Evolutionary conservation across 2,888 invertebrate genomes (phyloP).

Genomic region (Diplazon laetatorius): DNA sequence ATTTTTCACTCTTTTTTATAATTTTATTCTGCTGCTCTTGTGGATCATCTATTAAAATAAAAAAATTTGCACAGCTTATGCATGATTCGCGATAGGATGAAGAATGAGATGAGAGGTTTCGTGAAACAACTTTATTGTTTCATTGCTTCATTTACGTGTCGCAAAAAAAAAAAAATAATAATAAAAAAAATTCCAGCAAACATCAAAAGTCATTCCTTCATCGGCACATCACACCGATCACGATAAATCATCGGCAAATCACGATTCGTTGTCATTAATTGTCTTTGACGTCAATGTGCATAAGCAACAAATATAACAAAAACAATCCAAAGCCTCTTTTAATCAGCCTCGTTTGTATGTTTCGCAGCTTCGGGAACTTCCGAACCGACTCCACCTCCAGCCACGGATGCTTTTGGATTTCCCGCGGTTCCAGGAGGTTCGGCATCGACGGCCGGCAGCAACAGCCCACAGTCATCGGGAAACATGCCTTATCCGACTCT

Average conservation of each 20-base stretch:
- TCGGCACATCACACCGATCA: slow-evolving; percentile 4
- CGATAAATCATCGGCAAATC: not conserved
- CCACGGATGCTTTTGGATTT: slow-evolving; percentile 71
- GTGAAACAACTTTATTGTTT: not conserved
- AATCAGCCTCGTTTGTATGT: slow-evolving; percentile 31
- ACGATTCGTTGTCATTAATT: slow-evolving; percentile 7
- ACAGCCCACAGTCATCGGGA: slow-evolving; percentile 24
- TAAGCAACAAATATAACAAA: not conserved
- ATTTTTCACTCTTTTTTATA: not conserved
- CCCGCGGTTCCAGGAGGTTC: slow-evolving; percentile 71
- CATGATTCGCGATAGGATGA: slow-evolving; percentile 5
- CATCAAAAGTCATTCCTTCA: slow-evolving; percentile 8
- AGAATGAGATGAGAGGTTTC: slow-evolving; percentile 58
- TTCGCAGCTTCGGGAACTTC: slow-evolving; percentile 47
- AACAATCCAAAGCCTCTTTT: not conserved
- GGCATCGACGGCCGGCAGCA: slow-evolving; percentile 1
- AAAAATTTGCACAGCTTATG: slow-evolving; percentile 40
- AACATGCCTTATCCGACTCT: slow-evolving; percentile 64
- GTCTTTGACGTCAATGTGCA: slow-evolving; percentile 24
- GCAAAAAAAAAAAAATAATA: no score
- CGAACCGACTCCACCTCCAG: slow-evolving; percentile 67
- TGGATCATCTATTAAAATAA: slow-evolving; percentile 26
- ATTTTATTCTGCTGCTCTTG: slow-evolving; percentile 29
- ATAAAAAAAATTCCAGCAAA: not conserved
- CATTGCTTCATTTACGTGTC: slow-evolving; percentile 28